A percentile compares a stretch with the other conserved stretches of the same genome.
These are phyloP conservation scores for Drosophila elegans DNA, from an alignment of 1,140 invertebrate species.

Conservation along the genomic window DNA sequence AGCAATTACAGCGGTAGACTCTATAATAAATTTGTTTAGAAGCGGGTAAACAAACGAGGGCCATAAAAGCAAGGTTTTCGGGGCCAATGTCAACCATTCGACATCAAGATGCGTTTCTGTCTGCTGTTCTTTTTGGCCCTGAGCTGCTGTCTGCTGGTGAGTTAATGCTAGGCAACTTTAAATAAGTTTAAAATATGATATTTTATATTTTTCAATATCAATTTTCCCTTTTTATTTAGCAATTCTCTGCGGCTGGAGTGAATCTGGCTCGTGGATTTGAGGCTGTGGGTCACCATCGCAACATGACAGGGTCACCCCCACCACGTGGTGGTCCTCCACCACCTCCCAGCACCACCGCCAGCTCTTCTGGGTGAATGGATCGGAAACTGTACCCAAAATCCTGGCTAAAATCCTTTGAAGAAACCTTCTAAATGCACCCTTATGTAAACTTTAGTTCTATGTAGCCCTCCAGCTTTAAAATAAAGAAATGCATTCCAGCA, in stretches of 20 bases:
- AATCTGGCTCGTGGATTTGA: constrained; percentile 3
- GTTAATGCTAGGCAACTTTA: neutral
- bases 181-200: neutral
- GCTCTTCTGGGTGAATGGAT: constrained; percentile 29
- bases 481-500: constrained; percentile 7
- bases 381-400: neutral
- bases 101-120: constrained; percentile 60
- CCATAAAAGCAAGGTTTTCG: constrained; percentile 62
- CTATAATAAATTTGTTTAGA: neutral
- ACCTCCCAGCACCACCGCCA: constrained; percentile 42
- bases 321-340: constrained; percentile 42
- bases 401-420: neutral
- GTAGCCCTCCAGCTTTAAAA: constrained; percentile 8
- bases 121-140: constrained; percentile 52
- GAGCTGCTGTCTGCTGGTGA: constrained; percentile 56
- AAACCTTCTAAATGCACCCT: neutral
- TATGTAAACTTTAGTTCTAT: neutral
- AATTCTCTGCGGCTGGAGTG: constrained; percentile 27
- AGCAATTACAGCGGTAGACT: constrained; percentile 24
- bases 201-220: neutral
- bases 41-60: neutral
- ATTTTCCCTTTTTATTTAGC: constrained; percentile 34
- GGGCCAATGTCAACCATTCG: constrained; percentile 55
- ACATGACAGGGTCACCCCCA: constrained; percentile 26
- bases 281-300: constrained; percentile 26